Evolutionary conservation across 2,797 vertebrate genomes (phyloP).

Genomic region (Pipistrellus nathusii): DNA sequence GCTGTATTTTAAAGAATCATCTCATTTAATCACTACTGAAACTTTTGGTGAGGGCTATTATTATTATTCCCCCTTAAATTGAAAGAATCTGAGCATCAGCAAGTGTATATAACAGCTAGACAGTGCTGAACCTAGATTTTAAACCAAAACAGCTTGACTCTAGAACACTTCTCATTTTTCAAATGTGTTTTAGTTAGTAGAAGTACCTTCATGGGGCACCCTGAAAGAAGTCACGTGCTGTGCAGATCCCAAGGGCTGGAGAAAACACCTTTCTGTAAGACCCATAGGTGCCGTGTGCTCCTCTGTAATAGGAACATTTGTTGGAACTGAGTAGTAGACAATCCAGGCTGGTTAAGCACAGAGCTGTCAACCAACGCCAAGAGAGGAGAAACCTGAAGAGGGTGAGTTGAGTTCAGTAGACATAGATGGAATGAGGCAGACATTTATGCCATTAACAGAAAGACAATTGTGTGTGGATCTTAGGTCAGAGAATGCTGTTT

Average conservation of each 20-base stretch:
- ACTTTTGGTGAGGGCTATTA: background rate
- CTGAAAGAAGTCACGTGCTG: background rate
- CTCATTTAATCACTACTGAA: background rate
- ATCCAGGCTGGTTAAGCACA: background rate
- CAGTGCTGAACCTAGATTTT: background rate
- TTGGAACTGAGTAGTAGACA: background rate
- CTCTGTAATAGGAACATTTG: background rate
- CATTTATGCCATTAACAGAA: background rate
- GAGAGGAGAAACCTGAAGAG: background rate
- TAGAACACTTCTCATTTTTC: background rate
- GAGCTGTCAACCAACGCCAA: background rate
- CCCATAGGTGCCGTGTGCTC: background rate
- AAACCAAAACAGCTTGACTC: background rate
- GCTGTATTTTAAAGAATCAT: background rate
- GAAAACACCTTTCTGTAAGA: background rate
- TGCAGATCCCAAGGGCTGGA: background rate
- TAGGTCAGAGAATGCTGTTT: background rate
- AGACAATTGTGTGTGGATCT: background rate
- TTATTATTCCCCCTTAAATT: background rate
- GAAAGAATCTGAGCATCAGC: background rate
- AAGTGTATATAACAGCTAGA: background rate
- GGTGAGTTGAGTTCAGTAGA: background rate
- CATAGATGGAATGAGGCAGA: no score
- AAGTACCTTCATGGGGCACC: background rate
- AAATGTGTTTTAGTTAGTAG: slow-evolving; percentile 8